Percentiles rank a stretch among this genome's conserved stretches.
These are phyloP conservation scores for Halcyon chelicuti DNA, from an alignment of 2,797 vertebrate genomes.

Conservation along the genomic window DNA sequence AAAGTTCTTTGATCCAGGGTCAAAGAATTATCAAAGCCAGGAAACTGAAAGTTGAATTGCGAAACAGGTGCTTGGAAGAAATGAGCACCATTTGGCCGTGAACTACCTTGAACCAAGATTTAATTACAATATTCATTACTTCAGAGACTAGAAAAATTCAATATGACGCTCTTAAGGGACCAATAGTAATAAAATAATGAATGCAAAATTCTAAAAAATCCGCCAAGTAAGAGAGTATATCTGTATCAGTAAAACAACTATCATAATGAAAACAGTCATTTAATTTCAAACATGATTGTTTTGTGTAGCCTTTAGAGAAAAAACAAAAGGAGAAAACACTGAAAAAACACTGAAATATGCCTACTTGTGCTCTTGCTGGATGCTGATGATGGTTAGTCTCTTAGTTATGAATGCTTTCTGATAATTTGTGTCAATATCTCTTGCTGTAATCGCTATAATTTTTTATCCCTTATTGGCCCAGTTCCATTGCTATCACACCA, in stretches of 20 bases:
- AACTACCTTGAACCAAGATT: conserved; percentile 61
- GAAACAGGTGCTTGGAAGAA: conserved; percentile 13
- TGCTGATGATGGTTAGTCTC: neutral
- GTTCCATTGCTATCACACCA: neutral
- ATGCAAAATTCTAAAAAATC: conserved; percentile 42
- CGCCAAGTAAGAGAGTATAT: neutral
- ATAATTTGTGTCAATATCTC: neutral
- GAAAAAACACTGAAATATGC: neutral
- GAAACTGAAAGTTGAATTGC: conserved; percentile 24
- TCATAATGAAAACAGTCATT: conserved; percentile 15
- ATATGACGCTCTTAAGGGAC: conserved; percentile 36
- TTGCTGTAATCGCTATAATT: neutral
- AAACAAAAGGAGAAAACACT: neutral
- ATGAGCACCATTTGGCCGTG: conserved; percentile 4
- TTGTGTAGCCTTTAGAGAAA: neutral
- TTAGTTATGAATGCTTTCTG: neutral
- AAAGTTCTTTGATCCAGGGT: conserved; percentile 22
- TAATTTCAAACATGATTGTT: neutral
- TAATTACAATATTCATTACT: conserved; percentile 69
- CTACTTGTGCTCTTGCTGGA: neutral
- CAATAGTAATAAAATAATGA: conserved; percentile 63
- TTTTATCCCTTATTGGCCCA: neutral
- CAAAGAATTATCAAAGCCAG: conserved; percentile 57
- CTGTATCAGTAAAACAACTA: neutral
- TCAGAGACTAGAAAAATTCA: conserved; percentile 51